phyloP scores from a whole-genome alignment of 2,797 vertebrate species.

The Dryobates pubescens region DNA sequence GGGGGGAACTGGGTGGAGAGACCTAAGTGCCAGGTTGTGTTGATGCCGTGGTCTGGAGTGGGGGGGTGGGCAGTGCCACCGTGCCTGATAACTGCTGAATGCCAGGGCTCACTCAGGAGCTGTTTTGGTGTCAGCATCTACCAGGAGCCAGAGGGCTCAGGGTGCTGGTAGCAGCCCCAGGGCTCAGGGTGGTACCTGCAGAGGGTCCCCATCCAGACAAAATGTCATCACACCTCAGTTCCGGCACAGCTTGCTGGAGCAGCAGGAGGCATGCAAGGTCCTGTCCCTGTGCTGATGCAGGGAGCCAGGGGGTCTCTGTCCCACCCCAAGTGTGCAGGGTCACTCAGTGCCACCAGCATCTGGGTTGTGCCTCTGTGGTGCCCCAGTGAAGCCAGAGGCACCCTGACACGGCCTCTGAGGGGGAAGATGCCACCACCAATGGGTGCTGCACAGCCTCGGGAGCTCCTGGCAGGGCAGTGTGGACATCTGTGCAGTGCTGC shows the following conservation, averaged over 20 bases:
- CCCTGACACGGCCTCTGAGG: not conserved
- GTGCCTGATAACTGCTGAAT: not conserved
- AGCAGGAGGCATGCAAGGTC: not conserved
- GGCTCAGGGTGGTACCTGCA: not conserved
- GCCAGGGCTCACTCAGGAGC: fast-evolving
- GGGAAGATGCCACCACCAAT: not conserved
- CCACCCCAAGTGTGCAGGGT: fast-evolving
- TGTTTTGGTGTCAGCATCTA: not conserved
- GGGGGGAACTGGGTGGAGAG: not conserved
- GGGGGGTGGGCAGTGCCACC: too few relatives aligned
- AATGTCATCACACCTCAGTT: not conserved
- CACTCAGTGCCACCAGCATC: not conserved
- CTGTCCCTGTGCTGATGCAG: not conserved
- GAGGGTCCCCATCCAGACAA: not conserved
- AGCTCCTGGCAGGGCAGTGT: fast-evolving
- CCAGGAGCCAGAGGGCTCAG: fast-evolving
- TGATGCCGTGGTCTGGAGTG: fast-evolving
- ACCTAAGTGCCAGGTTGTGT: not conserved
- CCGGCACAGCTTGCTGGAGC: fast-evolving
- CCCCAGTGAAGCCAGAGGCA: not conserved
- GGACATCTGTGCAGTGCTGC: not conserved
- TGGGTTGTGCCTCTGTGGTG: fast-evolving
- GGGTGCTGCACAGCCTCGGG: not conserved
- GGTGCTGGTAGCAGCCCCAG: too few relatives aligned
- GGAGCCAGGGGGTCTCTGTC: not conserved